Base-by-base conservation (phyloP, 2,888 invertebrate species). In the Blastobasis lacticolella region DNA sequence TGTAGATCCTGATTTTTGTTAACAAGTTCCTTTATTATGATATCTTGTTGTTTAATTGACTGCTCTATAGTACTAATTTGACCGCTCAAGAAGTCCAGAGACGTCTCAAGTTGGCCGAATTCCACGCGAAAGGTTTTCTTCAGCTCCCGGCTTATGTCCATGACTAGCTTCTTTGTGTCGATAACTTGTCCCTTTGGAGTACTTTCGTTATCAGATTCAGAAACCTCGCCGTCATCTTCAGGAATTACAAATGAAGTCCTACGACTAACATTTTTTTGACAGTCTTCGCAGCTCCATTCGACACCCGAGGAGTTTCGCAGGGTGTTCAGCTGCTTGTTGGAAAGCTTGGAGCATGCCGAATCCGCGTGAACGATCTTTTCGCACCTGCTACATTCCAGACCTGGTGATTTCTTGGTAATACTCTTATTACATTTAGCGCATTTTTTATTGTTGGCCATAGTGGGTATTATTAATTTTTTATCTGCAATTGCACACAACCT, bases 251-350 rank as follows among this genome's bases (percentile, higher is more conserved):
- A 60, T 3, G 57, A 58, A 0, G 55, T 52, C 23, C 57, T 51
- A 4, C 53, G 51, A 4, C 54, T 52, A 4, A 53, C 10, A 40
- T 55, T 57, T n/a, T 38, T 37, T 5, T 48, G n/a, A 36, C 53
- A 53, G 10, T 53, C 53, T n/a, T 48, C 48, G 42, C 59, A 60
- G 43, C 58, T 59, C 59, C 58, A 62, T 52, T 62, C 60, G 4
- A 60, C 51, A n/a, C 52, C 51, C 1, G 49, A 23, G 7, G 57
- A 50, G 41, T 57, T 56, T 9, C 52, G 45, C 2, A 59, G 50
- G 36, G 61, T 54, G 36, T 51, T 51, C 5, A 61, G 37, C 49
- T 61, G 57, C 41, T 60, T 61, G 10, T 57, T 58, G 5, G 57
- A 49, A 9, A 61, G 46, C n/a, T 57, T 57, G 0, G 54, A 8